Conservation (phyloP, 2,888 invertebrate genomes). For the Epinotia ramella region DNA sequence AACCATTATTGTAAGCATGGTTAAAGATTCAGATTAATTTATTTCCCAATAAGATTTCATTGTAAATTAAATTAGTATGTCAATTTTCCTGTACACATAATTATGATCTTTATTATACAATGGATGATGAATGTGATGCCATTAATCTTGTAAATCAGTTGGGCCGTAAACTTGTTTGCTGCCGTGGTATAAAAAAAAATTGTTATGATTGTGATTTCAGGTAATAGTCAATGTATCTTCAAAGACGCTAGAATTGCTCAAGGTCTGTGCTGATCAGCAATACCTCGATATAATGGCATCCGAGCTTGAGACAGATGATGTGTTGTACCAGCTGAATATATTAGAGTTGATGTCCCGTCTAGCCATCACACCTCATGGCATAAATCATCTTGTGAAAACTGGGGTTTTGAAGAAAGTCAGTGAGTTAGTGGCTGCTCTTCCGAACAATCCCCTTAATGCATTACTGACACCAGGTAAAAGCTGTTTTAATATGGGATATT, state of each 20-base stretch:
- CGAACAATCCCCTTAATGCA: slow-evolving; percentile 86
- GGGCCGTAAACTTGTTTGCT: no score
- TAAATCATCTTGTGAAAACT: slow-evolving; percentile 88
- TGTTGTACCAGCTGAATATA: slow-evolving; percentile 92
- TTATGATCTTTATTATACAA: no score
- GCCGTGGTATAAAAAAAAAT: no score
- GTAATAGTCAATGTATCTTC: slow-evolving; percentile 87
- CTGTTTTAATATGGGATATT: neutral
- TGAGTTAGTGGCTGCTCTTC: slow-evolving; percentile 84
- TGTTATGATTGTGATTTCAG: slow-evolving; percentile 58
- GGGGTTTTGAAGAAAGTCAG: slow-evolving; percentile 88
- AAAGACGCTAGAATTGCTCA: slow-evolving; percentile 85
- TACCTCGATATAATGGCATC: slow-evolving; percentile 88
- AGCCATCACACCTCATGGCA: slow-evolving; percentile 89
- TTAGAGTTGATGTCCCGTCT: slow-evolving; percentile 91
- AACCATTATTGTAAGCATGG: no score
- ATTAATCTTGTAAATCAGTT: no score
- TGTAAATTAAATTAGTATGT: no score
- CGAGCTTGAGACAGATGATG: slow-evolving; percentile 89
- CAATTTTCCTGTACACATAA: no score
- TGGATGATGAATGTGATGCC: no score
- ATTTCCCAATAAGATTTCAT: no score
- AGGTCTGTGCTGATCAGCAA: slow-evolving; percentile 85
- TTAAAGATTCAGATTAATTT: no score
- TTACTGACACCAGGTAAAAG: slow-evolving; percentile 88